Evolutionary conservation across 2,888 invertebrate genomes (phyloP).

Genomic region (Ptychoptera albimana): DNA sequence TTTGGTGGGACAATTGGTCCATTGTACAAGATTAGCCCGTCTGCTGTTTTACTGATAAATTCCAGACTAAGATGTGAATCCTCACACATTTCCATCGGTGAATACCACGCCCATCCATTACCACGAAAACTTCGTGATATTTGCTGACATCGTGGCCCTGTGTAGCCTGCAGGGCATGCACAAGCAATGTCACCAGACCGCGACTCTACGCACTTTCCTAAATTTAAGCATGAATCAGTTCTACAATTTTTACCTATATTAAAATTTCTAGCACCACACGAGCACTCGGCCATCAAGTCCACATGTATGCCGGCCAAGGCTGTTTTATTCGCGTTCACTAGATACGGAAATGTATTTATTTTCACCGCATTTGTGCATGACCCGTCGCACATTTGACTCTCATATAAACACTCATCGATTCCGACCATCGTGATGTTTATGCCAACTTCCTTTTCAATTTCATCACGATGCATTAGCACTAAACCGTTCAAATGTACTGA

Average conservation of each 20-base stretch:
- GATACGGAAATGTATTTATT: conserved; percentile 75
- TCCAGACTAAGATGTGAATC: conserved; percentile 89
- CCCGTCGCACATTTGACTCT: conserved; percentile 89
- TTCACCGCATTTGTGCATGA: conserved; percentile 89
- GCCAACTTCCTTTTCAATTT: conserved; percentile 87
- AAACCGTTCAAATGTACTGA: conserved; percentile 88
- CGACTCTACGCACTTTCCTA: conserved; percentile 87
- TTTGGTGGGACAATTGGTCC: conserved; percentile 93
- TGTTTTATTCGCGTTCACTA: conserved; percentile 96
- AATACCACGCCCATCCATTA: conserved; percentile 97
- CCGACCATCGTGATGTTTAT: conserved; percentile 96
- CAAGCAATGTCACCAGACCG: conserved; percentile 68
- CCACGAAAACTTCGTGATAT: conserved; percentile 88
- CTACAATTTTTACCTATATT: conserved; percentile 78
- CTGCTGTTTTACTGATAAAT: conserved; percentile 81
- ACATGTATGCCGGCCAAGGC: conserved; percentile 92
- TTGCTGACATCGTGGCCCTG: conserved; percentile 94
- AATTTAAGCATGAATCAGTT: conserved; percentile 84
- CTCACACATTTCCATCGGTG: conserved; percentile 92
- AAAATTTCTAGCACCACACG: conserved; percentile 89
- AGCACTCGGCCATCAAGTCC: conserved; percentile 81
- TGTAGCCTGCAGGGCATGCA: conserved; percentile 81
- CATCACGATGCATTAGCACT: conserved; percentile 81
- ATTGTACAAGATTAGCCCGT: conserved; percentile 87
- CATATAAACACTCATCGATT: conserved; percentile 89